phyloP scores from a whole-genome alignment of 1,140 invertebrate genomes.

The Oreohelix idahoensis region DNA sequence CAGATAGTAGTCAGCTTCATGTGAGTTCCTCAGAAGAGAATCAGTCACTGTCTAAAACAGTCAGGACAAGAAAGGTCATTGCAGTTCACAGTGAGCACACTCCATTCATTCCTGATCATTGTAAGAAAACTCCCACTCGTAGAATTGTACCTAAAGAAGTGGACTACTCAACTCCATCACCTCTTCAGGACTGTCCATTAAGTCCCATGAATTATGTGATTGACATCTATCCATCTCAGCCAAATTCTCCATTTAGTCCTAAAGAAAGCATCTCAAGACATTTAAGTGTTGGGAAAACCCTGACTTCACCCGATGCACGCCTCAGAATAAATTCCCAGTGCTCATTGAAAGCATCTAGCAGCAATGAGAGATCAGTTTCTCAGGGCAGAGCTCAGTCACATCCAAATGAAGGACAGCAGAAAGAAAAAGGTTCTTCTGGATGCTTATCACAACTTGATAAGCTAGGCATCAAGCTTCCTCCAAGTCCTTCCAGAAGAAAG shows the following conservation, averaged over 20 bases:
- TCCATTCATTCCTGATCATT: conserved; percentile 26
- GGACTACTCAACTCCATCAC: conserved; percentile 2
- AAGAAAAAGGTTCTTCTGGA: neutral
- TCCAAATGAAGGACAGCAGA: neutral
- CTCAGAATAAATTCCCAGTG: neutral
- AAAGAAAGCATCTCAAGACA: neutral
- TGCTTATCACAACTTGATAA: neutral
- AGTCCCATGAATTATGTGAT: conserved; percentile 14
- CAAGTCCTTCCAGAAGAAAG: conserved; percentile 23
- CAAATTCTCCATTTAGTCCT: neutral
- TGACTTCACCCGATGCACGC: neutral
- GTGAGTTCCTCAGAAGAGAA: neutral
- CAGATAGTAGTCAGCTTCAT: neutral
- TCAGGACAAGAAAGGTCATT: conserved; percentile 17
- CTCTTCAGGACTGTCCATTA: neutral
- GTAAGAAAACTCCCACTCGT: conserved; percentile 3
- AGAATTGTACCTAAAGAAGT: conserved; percentile 20
- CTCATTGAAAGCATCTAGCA: neutral
- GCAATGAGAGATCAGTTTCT: neutral
- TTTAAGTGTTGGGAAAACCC: neutral
- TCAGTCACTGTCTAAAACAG: neutral
- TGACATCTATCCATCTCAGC: neutral
- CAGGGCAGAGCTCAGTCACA: neutral
- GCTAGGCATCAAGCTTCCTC: conserved; percentile 11
- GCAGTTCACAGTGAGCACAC: neutral